Percentiles rank a stretch among this genome's conserved stretches.
Evolutionary conservation across 2,888 invertebrate genomes (phyloP).

Genomic region (Melinopterus prodromus): DNA sequence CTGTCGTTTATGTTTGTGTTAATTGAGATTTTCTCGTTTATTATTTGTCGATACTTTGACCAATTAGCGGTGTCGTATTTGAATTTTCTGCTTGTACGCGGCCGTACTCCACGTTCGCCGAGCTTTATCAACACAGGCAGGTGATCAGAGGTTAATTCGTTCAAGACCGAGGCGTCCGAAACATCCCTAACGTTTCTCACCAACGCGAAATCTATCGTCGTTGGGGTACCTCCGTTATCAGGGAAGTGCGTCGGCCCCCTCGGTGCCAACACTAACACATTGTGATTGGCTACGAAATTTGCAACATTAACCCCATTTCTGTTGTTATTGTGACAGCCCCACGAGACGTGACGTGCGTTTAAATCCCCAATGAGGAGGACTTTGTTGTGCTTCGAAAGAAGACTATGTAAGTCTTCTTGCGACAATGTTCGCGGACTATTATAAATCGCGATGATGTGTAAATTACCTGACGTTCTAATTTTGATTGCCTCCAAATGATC

Average conservation of each 20-base stretch:
- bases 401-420: constrained; percentile 28
- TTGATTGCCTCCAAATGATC: constrained; percentile 31
- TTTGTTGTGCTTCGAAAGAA: no score
- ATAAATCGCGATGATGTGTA: constrained; percentile 29
- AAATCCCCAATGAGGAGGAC: constrained; percentile 26
- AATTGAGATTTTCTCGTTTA: no score
- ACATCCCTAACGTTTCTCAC: background rate
- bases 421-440: constrained; percentile 32
- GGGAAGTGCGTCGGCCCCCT: constrained; percentile 35
- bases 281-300: constrained; percentile 23
- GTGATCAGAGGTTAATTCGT: constrained; percentile 22
- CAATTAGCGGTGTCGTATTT: no score
- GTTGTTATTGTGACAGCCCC: constrained; percentile 38
- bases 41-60: no score
- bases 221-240: no score
- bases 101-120: no score
- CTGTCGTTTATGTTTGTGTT: no score
- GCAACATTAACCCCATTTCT: constrained; percentile 37
- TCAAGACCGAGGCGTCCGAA: background rate
- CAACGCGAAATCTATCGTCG: no score
- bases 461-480: constrained; percentile 30
- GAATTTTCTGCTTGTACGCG: no score
- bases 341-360: constrained; percentile 39
- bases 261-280: constrained; percentile 23
- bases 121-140: background rate